A percentile compares a stretch with the other conserved stretches of the same genome.
Conservation (phyloP, 2,113 vertebrate species). For the Helogale parvula region DNA sequence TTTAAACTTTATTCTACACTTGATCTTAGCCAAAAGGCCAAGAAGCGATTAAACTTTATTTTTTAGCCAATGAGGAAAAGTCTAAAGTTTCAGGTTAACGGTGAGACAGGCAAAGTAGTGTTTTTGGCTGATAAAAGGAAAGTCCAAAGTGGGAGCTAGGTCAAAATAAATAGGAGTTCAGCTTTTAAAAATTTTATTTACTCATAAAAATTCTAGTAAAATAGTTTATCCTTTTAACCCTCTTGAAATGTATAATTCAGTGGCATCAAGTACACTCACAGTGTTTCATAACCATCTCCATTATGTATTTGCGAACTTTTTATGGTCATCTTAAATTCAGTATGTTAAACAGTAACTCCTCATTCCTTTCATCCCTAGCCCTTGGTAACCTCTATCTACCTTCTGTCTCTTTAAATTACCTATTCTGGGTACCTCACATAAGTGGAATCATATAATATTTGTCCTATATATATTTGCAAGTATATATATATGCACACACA, state of each 20-base stretch:
- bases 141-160: not conserved
- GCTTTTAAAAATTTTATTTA: not conserved
- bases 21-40: no score
- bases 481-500: no score
- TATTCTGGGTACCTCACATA: not conserved
- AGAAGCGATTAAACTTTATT: not conserved
- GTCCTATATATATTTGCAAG: no score
- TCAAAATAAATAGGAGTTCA: not conserved
- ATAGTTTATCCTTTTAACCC: not conserved
- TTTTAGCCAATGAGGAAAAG: not conserved
- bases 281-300: not conserved
- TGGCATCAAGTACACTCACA: not conserved
- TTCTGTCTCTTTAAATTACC: not conserved
- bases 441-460: not conserved
- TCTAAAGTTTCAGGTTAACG: not conserved
- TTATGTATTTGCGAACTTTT: not conserved
- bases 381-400: not conserved
- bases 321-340: not conserved
- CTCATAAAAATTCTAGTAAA: not conserved
- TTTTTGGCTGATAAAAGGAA: not conserved
- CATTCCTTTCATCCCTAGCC: no score
- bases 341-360: not conserved
- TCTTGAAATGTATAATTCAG: not conserved
- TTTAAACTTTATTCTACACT: not conserved
- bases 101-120: not conserved